Evolutionary conservation across 2,797 vertebrate species (phyloP).

Genomic region (Sandelia bainsii): DNA sequence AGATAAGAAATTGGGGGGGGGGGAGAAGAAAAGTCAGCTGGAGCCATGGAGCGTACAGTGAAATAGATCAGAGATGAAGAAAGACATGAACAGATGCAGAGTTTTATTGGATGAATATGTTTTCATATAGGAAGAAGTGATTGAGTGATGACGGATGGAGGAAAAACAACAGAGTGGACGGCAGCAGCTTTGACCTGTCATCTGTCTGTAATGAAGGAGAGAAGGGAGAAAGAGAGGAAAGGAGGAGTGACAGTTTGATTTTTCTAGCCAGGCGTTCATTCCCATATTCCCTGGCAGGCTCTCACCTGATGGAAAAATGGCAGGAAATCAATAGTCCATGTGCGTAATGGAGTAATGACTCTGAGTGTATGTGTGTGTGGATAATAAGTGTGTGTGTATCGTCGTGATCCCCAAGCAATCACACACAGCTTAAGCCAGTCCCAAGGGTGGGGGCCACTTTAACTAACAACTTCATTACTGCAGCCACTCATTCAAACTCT

Average conservation of each 20-base stretch:
- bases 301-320: conserved; percentile 87
- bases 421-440: conserved; percentile 84
- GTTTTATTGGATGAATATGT: conserved; percentile 55
- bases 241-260: conserved; percentile 81
- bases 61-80: conserved; percentile 34
- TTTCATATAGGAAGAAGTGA: conserved; percentile 50
- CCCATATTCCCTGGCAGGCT: conserved; percentile 86
- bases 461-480: conserved; percentile 88
- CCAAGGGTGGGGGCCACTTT: conserved; percentile 81
- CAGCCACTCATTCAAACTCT: conserved; percentile 65
- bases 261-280: conserved; percentile 85
- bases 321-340: conserved; percentile 91
- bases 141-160: conserved; percentile 71
- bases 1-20: conserved; percentile 2
- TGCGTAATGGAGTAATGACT: conserved; percentile 90
- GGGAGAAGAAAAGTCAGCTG: conserved; percentile 7
- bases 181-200: conserved; percentile 81
- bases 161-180: conserved; percentile 71
- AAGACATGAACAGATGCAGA: conserved; percentile 45
- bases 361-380: conserved; percentile 70
- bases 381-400: conserved; percentile 78
- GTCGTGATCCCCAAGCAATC: conserved; percentile 83
- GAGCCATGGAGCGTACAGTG: conserved; percentile 19
- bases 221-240: conserved; percentile 78
- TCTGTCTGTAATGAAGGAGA: conserved; percentile 78